A percentile compares a stretch with the other conserved stretches of the same genome.
phyloP scores from a whole-genome alignment of 2,797 vertebrate genomes.

The Eleutherodactylus coqui region DNA sequence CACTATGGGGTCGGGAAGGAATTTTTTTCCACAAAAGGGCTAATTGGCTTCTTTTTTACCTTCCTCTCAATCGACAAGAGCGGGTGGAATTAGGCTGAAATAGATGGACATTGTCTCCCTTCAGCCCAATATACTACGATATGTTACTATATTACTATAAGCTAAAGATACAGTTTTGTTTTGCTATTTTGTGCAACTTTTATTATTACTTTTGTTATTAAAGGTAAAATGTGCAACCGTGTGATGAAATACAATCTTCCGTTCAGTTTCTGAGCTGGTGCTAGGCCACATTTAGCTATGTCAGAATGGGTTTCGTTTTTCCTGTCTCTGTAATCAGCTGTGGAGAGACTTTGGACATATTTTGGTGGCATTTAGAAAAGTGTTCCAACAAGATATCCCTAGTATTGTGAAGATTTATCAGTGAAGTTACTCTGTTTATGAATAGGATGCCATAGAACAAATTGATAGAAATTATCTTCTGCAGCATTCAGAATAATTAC shows the following conservation, averaged over 20 bases:
- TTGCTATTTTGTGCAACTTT: not conserved
- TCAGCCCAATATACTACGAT: no score
- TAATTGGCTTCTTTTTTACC: no score
- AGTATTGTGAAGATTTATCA: not conserved
- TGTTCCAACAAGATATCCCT: not conserved
- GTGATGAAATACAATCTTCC: not conserved
- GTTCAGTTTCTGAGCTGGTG: not conserved
- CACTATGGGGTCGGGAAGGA: no score
- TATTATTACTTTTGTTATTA: not conserved
- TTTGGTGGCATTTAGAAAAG: slow-evolving; percentile 7
- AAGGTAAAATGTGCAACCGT: not conserved
- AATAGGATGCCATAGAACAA: not conserved
- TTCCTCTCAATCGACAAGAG: no score
- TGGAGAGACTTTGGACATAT: not conserved
- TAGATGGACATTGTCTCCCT: no score
- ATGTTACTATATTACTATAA: no score
- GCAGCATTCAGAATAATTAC: not conserved
- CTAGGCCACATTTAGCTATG: not conserved
- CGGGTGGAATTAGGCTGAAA: no score
- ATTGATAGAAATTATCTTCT: not conserved
- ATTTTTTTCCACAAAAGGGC: no score
- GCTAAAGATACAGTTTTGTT: not conserved
- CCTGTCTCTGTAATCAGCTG: not conserved
- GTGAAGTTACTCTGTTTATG: not conserved
- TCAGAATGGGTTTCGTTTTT: not conserved